These are phyloP conservation scores for Notarius quadriscutis DNA, from an alignment of 2,113 vertebrate species.

Conservation along the genomic window DNA sequence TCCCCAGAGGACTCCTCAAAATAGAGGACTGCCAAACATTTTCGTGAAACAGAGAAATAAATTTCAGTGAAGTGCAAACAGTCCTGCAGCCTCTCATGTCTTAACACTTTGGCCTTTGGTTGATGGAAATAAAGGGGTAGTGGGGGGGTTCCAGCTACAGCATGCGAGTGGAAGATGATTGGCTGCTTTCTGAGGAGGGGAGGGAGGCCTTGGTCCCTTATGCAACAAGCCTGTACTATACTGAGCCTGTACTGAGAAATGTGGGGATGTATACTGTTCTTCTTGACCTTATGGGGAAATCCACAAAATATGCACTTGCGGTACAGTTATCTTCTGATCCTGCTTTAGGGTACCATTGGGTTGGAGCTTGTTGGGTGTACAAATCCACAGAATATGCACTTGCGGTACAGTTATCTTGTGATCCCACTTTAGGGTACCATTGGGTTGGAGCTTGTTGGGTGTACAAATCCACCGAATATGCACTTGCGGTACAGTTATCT, in stretches of 20 bases:
- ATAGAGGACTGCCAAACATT: slow-evolving; percentile 29
- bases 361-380: background rate
- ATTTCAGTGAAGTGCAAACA: slow-evolving; percentile 37
- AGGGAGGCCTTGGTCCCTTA: slow-evolving; percentile 18
- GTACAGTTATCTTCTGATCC: background rate
- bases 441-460: background rate
- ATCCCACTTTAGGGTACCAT: too few species aligned
- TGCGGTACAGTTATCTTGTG: too few species aligned
- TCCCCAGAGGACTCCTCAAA: slow-evolving; percentile 23
- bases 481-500: too few species aligned
- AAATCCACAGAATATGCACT: too few species aligned
- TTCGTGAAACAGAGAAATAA: slow-evolving; percentile 36
- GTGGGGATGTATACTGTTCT: slow-evolving; percentile 17
- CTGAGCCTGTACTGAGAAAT: slow-evolving; percentile 26
- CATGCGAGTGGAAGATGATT: slow-evolving; percentile 14
- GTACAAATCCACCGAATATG: background rate
- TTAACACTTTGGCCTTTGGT: slow-evolving; percentile 22
- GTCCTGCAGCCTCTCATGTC: slow-evolving; percentile 37
- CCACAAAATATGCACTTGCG: background rate
- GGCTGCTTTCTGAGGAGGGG: slow-evolving; percentile 35
- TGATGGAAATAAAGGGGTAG: slow-evolving; percentile 5
- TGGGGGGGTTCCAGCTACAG: background rate
- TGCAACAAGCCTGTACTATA: slow-evolving; percentile 31
- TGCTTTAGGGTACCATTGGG: background rate
- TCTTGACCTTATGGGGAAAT: slow-evolving; percentile 34